Evolutionary conservation across 2,113 vertebrate species (phyloP).

Genomic region (Sander lucioperca): DNA sequence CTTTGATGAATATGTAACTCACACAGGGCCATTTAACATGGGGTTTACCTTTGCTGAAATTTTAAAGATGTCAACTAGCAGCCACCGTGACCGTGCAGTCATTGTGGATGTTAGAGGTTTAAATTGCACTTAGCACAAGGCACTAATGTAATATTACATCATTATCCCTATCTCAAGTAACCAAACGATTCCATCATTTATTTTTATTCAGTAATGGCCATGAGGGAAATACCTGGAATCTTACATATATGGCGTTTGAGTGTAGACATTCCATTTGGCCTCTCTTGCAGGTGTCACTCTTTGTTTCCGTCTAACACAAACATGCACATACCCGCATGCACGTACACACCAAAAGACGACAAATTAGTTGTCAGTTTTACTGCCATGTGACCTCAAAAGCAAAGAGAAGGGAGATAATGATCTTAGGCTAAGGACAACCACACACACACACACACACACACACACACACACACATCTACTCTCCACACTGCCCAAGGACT

Average conservation of each 20-base stretch:
- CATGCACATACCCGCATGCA: slow-evolving; percentile 13
- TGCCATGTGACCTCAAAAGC: slow-evolving; percentile 70
- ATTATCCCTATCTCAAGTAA: slow-evolving; percentile 20
- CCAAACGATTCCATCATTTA: slow-evolving; percentile 7
- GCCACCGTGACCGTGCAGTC: slow-evolving; percentile 11
- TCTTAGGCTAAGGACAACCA: slow-evolving; percentile 70
- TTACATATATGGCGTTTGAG: not conserved
- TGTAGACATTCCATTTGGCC: not conserved
- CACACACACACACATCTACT: slow-evolving; percentile 22
- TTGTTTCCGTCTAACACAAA: slow-evolving; percentile 43
- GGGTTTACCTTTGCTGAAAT: slow-evolving; percentile 1
- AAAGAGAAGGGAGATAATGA: slow-evolving; percentile 73
- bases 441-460: no score
- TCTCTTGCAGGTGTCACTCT: slow-evolving; percentile 32
- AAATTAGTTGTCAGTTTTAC: slow-evolving; percentile 73
- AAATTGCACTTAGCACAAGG: slow-evolving; percentile 4
- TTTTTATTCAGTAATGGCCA: slow-evolving; percentile 5
- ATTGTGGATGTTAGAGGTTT: slow-evolving; percentile 4
- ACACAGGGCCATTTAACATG: not conserved
- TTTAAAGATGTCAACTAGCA: not conserved
- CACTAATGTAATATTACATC: not conserved
- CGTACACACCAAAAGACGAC: slow-evolving; percentile 49
- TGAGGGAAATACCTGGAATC: not conserved
- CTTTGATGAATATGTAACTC: not conserved
- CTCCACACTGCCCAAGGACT: slow-evolving; percentile 66